These are phyloP conservation scores for Dorcus parallelipipedus DNA, from an alignment of 2,888 invertebrate genomes.

Conservation along the genomic window DNA sequence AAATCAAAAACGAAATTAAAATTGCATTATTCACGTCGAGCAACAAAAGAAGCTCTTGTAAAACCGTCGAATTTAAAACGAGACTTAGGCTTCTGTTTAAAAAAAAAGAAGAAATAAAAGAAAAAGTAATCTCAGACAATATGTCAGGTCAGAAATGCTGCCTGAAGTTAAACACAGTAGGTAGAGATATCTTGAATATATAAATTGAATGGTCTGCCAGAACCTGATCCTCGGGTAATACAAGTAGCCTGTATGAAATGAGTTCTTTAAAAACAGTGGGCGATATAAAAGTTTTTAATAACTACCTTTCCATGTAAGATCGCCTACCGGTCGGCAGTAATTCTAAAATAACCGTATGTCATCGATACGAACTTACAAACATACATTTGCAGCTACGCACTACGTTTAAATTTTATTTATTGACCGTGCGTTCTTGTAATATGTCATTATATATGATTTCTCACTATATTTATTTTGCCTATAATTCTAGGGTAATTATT, in stretches of 20 bases:
- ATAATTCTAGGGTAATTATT: constrained; percentile 10
- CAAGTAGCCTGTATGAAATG: constrained; percentile 47
- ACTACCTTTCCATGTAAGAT: constrained; percentile 42
- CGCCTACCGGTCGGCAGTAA: constrained; percentile 41
- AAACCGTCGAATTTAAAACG: constrained; percentile 1
- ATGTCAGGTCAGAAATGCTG: constrained; percentile 28
- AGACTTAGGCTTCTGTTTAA: constrained; percentile 4
- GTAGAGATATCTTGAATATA: constrained; percentile 28
- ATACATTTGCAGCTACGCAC: constrained; percentile 11
- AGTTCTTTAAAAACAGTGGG: constrained; percentile 47
- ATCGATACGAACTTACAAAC: constrained; percentile 25
- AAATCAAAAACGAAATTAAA: neutral
- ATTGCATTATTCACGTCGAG: constrained; percentile 1
- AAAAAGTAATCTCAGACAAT: constrained; percentile 23
- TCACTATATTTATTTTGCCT: constrained; percentile 12
- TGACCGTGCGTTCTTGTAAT: constrained; percentile 15
- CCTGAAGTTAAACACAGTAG: constrained; percentile 29
- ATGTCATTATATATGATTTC: constrained; percentile 12
- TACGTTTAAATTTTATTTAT: constrained; percentile 20
- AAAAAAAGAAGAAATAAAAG: constrained; percentile 6
- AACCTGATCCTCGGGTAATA: constrained; percentile 47
- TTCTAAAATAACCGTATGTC: constrained; percentile 43
- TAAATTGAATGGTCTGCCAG: constrained; percentile 38
- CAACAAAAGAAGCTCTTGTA: constrained; percentile 2
- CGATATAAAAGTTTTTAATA: constrained; percentile 45